A percentile compares a stretch with the other conserved stretches of the same genome.
Evolutionary conservation across 1,140 invertebrate species (phyloP).

Genomic region (Diorhabda elongata): DNA sequence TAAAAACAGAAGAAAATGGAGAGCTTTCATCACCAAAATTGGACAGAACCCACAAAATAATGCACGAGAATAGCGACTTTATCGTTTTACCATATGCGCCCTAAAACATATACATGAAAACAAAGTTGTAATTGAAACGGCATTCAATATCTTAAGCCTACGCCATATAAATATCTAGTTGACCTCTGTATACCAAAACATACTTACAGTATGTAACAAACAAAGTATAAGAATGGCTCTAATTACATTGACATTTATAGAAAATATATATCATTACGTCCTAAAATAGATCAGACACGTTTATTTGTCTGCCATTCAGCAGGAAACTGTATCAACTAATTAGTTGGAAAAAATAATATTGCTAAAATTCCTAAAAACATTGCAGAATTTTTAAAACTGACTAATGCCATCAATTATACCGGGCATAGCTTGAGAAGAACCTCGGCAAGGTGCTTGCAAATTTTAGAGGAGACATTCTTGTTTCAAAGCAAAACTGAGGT

Average conservation of each 20-base stretch:
- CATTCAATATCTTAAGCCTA: too few relatives aligned
- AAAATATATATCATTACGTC: background rate
- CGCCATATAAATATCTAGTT: too few relatives aligned
- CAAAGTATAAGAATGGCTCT: background rate
- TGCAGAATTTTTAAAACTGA: background rate
- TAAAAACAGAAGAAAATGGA: too few relatives aligned
- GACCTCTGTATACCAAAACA: too few relatives aligned
- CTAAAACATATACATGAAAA: too few relatives aligned
- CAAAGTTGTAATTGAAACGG: too few relatives aligned
- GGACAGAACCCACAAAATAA: too few relatives aligned
- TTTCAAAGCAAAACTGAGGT: background rate
- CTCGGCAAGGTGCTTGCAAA: background rate
- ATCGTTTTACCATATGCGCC: too few relatives aligned
- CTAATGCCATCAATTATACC: background rate
- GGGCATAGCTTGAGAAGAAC: background rate
- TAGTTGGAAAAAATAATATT: background rate
- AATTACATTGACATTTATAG: background rate
- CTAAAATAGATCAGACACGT: background rate
- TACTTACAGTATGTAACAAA: too few relatives aligned
- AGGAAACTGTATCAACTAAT: background rate
- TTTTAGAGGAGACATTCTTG: background rate
- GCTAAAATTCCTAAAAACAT: background rate
- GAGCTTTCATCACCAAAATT: too few relatives aligned
- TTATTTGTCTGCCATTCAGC: background rate
- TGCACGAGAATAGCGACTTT: too few relatives aligned